These are phyloP conservation scores for Drosophila atroscutellata DNA, from an alignment of 2,888 invertebrate species.

Conservation along the genomic window DNA sequence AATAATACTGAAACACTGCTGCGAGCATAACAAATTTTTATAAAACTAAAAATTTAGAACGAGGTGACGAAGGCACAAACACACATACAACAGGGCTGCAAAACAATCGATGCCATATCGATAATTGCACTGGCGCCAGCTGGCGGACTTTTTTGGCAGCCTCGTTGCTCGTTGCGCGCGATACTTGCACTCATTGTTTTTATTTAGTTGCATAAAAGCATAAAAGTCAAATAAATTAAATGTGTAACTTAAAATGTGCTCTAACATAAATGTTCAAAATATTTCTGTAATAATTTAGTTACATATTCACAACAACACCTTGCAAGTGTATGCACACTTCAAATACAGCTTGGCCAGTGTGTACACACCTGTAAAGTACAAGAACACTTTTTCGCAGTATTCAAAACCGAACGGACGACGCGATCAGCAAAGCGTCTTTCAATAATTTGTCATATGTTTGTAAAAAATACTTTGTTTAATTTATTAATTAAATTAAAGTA, in stretches of 20 bases:
- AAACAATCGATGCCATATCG: slow-evolving; percentile 35
- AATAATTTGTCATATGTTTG: slow-evolving; percentile 15
- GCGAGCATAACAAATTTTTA: slow-evolving; percentile 44
- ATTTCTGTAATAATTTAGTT: not conserved
- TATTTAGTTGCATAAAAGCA: not conserved
- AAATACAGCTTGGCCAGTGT: slow-evolving; percentile 27
- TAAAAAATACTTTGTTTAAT: not conserved
- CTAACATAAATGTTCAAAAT: not conserved
- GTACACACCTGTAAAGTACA: slow-evolving; percentile 11
- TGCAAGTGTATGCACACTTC: slow-evolving; percentile 26
- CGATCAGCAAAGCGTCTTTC: slow-evolving; percentile 33
- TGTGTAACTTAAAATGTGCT: not conserved
- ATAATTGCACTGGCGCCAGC: slow-evolving; percentile 39
- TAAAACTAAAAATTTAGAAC: slow-evolving; percentile 26
- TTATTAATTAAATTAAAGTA: not conserved
- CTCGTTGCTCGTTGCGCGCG: not conserved
- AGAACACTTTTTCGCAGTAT: slow-evolving; percentile 42
- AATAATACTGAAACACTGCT: slow-evolving; percentile 11
- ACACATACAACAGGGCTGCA: slow-evolving; percentile 5
- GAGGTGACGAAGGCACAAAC: slow-evolving; percentile 55
- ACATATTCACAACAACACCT: not conserved
- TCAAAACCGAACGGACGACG: slow-evolving; percentile 57
- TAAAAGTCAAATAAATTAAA: not conserved
- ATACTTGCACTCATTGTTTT: not conserved
- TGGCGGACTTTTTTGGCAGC: not conserved